Evolutionary conservation across 2,888 invertebrate species (phyloP).

Genomic region (Ennomos quercinarius): DNA sequence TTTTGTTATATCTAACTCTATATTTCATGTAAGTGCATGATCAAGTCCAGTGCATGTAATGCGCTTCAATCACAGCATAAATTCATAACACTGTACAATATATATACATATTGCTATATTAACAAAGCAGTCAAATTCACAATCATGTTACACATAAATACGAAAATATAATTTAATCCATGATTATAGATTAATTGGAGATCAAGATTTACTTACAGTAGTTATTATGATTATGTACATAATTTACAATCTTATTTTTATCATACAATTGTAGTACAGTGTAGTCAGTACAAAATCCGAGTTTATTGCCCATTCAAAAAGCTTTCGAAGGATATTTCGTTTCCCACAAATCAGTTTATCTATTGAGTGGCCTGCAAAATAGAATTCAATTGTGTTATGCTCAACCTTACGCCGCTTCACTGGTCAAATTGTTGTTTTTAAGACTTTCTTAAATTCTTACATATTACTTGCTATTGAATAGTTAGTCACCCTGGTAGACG

Average conservation of each 20-base stretch:
- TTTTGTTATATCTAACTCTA: no score
- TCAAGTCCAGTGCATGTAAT: slow-evolving; percentile 46
- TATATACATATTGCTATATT: slow-evolving; percentile 62
- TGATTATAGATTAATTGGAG: slow-evolving; percentile 67
- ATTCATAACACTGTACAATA: slow-evolving; percentile 77
- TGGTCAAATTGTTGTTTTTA: no score
- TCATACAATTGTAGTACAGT: slow-evolving; percentile 60
- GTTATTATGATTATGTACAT: slow-evolving; percentile 38
- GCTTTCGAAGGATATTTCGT: no score
- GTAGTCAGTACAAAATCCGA: no score
- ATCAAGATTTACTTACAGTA: slow-evolving; percentile 69
- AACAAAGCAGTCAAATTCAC: slow-evolving; percentile 64
- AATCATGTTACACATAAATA: slow-evolving; percentile 58
- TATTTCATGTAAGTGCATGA: neutral
- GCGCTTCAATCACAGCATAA: slow-evolving; percentile 60
- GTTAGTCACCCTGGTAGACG: slow-evolving; percentile 3
- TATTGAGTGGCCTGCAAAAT: no score
- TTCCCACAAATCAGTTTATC: no score
- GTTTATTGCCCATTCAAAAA: no score
- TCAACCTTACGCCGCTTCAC: no score
- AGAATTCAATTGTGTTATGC: no score
- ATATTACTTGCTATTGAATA: slow-evolving; percentile 17
- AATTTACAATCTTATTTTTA: slow-evolving; percentile 35
- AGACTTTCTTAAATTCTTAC: neutral
- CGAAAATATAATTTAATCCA: slow-evolving; percentile 80